Evolutionary conservation across 2,113 vertebrate genomes (phyloP).

Genomic region (Patagioenas fasciata): DNA sequence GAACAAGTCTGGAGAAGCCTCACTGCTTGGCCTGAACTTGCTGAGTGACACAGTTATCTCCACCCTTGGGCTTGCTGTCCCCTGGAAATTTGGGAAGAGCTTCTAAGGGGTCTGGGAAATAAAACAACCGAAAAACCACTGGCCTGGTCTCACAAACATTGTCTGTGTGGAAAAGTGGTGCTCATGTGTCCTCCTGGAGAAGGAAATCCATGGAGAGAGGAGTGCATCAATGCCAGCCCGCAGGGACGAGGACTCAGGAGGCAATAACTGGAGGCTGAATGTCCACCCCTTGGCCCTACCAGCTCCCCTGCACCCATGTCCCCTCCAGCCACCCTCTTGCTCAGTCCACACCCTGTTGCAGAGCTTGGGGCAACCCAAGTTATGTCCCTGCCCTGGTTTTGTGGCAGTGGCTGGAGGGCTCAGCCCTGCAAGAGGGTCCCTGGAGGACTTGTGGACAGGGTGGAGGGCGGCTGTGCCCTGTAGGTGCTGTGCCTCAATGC

Average conservation of each 20-base stretch:
- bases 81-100: neutral
- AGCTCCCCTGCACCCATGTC: neutral
- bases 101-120: neutral
- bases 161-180: neutral
- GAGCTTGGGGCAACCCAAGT: neutral
- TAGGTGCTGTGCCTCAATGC: neutral
- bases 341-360: neutral
- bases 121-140: neutral
- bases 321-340: neutral
- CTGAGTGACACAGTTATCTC: neutral
- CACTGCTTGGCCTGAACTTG: rapidly evolving
- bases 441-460: neutral
- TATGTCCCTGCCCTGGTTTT: neutral
- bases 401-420: neutral
- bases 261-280: neutral
- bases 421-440: neutral
- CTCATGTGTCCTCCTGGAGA: neutral
- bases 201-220: neutral
- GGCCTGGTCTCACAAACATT: neutral
- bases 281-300: rapidly evolving
- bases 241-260: neutral
- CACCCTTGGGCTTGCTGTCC: neutral
- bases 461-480: neutral
- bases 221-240: neutral
- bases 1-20: slow-evolving; percentile 29